phyloP scores from a whole-genome alignment of 2,888 invertebrate genomes.

The Temnothorax rugatulus region DNA sequence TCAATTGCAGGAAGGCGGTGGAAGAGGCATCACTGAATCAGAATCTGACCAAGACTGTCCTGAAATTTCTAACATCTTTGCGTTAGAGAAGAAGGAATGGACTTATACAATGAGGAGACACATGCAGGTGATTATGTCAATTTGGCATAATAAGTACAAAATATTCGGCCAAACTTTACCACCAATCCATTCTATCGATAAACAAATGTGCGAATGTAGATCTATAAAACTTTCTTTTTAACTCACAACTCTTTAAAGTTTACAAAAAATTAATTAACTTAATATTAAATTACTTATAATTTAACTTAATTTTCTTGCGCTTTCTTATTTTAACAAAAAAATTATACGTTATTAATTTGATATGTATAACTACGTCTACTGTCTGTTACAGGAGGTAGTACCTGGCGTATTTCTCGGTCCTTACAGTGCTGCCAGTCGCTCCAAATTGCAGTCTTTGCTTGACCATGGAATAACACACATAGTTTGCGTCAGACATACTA shows the following conservation, averaged over 20 bases:
- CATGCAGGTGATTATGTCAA: slow-evolving; percentile 80
- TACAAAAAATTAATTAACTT: background rate
- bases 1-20: slow-evolving; percentile 70
- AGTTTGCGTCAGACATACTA: slow-evolving; percentile 89
- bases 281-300: background rate
- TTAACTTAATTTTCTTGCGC: background rate
- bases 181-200: background rate
- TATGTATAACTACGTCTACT: background rate
- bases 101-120: slow-evolving; percentile 84
- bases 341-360: slow-evolving; percentile 34
- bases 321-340: background rate
- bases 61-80: slow-evolving; percentile 64
- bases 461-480: slow-evolving; percentile 90
- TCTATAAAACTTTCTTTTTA: background rate
- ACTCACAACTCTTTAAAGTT: background rate
- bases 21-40: slow-evolving; percentile 62
- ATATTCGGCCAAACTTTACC: background rate
- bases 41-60: slow-evolving; percentile 65
- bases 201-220: background rate
- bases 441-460: slow-evolving; percentile 87
- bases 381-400: slow-evolving; percentile 88
- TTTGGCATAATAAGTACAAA: background rate
- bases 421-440: slow-evolving; percentile 89
- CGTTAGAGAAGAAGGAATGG: slow-evolving; percentile 81
- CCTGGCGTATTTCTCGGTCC: slow-evolving; percentile 90